Evolutionary conservation across 2,888 invertebrate species (phyloP).

Genomic region (Caenorhabditis sp.): DNA sequence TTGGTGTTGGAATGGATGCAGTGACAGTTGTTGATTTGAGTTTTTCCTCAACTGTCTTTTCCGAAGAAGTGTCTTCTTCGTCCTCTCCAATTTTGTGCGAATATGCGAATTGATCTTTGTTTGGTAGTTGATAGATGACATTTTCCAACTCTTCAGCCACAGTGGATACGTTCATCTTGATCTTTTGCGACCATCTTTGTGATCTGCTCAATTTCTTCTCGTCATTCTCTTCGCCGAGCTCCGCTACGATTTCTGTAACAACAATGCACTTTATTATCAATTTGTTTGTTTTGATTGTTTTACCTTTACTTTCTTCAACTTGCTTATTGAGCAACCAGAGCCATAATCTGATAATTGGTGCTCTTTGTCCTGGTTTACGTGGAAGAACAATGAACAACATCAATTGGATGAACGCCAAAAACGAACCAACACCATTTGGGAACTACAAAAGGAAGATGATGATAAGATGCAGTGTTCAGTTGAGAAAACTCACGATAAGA

Average conservation of each 20-base stretch:
- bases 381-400: conserved; percentile 82
- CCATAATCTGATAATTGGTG: conserved; percentile 61
- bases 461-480: background rate
- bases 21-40: background rate
- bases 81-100: conserved; percentile 61
- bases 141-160: conserved; percentile 67
- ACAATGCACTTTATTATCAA: conserved; percentile 7
- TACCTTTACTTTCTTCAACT: conserved; percentile 47
- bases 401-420: conserved; percentile 80
- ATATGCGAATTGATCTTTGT: conserved; percentile 65
- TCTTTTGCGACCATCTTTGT: conserved; percentile 63
- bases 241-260: conserved; percentile 51
- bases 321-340: conserved; percentile 40
- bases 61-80: conserved; percentile 46
- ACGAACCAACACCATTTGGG: conserved; percentile 82
- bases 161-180: conserved; percentile 61
- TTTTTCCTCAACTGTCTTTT: conserved; percentile 45
- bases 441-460: conserved; percentile 75
- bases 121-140: conserved; percentile 64
- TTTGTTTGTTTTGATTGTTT: conserved; percentile 8
- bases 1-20: conserved; percentile 10
- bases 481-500: conserved; percentile 77
- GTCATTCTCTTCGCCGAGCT: conserved; percentile 41
- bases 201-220: conserved; percentile 45
- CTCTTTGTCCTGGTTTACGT: conserved; percentile 66